Percentiles rank a stretch among this genome's conserved stretches.
Evolutionary conservation across 2,113 vertebrate genomes (phyloP).

Genomic region (Dasyornis broadbenti): DNA sequence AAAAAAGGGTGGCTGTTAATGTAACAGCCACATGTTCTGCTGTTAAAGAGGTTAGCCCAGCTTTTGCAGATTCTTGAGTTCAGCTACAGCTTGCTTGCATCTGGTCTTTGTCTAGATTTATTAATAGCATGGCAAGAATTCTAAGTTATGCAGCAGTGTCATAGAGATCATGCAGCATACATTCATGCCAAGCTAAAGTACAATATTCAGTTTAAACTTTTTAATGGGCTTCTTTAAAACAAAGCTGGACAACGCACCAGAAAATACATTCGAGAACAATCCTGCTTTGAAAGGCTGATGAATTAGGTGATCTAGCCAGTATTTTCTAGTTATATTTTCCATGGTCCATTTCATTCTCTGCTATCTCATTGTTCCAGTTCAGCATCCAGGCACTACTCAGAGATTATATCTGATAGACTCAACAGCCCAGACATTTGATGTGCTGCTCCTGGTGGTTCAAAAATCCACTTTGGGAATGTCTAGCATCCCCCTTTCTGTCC

Average conservation of each 20-base stretch:
- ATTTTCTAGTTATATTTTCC: conserved; percentile 32
- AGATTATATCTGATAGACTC: not conserved
- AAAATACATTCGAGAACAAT: conserved; percentile 38
- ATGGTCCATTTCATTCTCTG: not conserved
- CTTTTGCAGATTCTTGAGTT: conserved; percentile 53
- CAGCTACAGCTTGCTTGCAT: conserved; percentile 48
- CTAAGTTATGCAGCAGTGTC: conserved; percentile 31
- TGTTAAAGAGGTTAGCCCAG: conserved; percentile 39
- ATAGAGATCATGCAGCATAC: conserved; percentile 27
- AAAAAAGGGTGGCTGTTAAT: not conserved
- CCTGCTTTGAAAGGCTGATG: conserved; percentile 9
- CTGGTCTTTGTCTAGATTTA: conserved; percentile 64
- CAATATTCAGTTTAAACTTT: conserved; percentile 24
- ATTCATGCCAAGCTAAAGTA: not conserved
- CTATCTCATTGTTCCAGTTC: conserved; percentile 38
- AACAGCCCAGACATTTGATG: not conserved
- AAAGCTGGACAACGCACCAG: conserved; percentile 18
- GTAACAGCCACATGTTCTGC: conserved; percentile 51
- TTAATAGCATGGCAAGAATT: conserved; percentile 59
- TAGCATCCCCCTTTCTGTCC: not conserved
- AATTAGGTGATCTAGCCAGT: conserved; percentile 12
- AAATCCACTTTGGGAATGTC: not conserved
- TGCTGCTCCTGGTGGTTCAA: not conserved
- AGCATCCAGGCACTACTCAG: not conserved
- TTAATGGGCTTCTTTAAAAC: conserved; percentile 19